phyloP scores from a whole-genome alignment of 2,888 invertebrate genomes.

The Galeruca laticollis region DNA sequence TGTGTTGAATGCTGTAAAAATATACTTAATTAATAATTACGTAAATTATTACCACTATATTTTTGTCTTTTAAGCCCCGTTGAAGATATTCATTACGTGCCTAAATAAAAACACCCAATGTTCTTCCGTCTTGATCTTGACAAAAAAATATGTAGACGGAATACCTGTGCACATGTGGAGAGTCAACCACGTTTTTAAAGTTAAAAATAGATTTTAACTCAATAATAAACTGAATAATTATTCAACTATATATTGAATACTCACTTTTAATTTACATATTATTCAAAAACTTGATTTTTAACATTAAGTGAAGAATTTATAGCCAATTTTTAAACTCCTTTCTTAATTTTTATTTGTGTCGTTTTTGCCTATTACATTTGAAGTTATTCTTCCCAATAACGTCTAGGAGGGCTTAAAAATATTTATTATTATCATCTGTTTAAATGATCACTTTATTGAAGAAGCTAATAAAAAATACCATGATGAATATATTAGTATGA shows the following conservation, averaged over 20 bases:
- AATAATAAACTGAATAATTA: background rate
- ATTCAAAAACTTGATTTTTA: too few relatives aligned
- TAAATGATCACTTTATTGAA: constrained; percentile 3
- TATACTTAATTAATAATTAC: background rate
- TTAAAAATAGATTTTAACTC: background rate
- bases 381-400: background rate
- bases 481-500: constrained; percentile 2
- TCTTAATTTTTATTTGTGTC: too few relatives aligned
- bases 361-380: too few relatives aligned
- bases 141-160: background rate
- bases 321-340: too few relatives aligned
- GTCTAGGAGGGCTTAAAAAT: background rate
- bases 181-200: background rate
- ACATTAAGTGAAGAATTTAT: too few relatives aligned
- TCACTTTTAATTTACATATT: too few relatives aligned
- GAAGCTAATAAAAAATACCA: background rate
- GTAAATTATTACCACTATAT: background rate
- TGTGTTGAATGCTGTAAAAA: background rate
- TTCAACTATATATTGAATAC: too few relatives aligned
- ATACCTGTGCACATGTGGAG: background rate
- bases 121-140: background rate
- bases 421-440: background rate
- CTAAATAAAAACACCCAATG: background rate
- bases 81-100: background rate
- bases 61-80: background rate